Conservation (phyloP, 2,888 invertebrate species). For the Cryptus viduatorius region DNA sequence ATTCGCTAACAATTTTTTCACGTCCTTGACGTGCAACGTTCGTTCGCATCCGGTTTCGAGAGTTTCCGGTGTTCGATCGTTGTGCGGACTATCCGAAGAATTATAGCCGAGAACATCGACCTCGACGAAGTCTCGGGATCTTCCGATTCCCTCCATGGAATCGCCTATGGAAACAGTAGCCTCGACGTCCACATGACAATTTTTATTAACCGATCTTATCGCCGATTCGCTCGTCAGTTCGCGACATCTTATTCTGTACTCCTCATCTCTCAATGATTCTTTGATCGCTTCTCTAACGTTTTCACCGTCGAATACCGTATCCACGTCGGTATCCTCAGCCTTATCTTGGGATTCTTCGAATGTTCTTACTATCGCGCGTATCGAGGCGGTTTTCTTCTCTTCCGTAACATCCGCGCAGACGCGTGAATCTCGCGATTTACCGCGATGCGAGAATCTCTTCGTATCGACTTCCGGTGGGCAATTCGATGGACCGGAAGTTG, state of each 20-base stretch:
- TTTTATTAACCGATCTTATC: slow-evolving; percentile 6
- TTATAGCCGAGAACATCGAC: slow-evolving; percentile 49
- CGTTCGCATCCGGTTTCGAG: slow-evolving; percentile 28
- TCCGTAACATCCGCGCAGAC: slow-evolving; percentile 40
- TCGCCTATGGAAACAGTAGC: slow-evolving; percentile 7
- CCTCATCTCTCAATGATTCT: slow-evolving; percentile 69
- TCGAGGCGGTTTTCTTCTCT: slow-evolving; percentile 51
- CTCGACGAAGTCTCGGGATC: slow-evolving; percentile 41
- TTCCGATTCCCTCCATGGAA: not conserved
- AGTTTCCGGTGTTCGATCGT: slow-evolving; percentile 19
- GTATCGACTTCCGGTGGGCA: slow-evolving; percentile 55
- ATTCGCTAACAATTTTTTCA: slow-evolving; percentile 64
- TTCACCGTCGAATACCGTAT: slow-evolving; percentile 52
- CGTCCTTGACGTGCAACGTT: slow-evolving; percentile 67
- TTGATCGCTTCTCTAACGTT: slow-evolving; percentile 69
- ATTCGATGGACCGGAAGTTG: slow-evolving; percentile 47
- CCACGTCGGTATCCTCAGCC: slow-evolving; percentile 18
- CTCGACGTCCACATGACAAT: slow-evolving; percentile 40
- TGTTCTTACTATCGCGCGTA: slow-evolving; percentile 36
- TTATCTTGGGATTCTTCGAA: slow-evolving; percentile 43
- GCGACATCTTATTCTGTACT: slow-evolving; percentile 54
- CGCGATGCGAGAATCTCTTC: not conserved
- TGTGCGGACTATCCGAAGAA: slow-evolving; percentile 39
- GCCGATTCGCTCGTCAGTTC: not conserved
- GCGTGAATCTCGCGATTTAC: slow-evolving; percentile 32